Evolutionary conservation across 2,113 vertebrate genomes (phyloP).

Genomic region (Stegostoma tigrinum): DNA sequence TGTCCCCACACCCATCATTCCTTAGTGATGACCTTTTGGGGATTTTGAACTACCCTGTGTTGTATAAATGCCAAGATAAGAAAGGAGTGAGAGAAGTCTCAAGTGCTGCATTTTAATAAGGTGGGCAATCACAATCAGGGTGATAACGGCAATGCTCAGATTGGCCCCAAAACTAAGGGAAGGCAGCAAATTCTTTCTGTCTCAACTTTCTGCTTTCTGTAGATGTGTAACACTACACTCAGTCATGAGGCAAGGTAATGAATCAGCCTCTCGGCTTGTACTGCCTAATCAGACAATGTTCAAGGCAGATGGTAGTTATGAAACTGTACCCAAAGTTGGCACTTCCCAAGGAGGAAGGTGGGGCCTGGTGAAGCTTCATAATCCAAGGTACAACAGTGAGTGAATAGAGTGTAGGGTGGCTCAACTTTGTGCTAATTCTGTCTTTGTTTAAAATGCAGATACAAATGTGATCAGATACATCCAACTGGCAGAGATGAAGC

Average conservation of each 20-base stretch:
- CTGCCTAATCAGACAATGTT: neutral
- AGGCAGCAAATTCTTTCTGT: neutral
- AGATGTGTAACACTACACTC: neutral
- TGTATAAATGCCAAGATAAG: neutral
- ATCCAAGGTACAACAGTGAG: neutral
- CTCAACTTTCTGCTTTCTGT: neutral
- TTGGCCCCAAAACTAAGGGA: neutral
- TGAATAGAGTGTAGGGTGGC: neutral
- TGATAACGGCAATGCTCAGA: too few relatives aligned
- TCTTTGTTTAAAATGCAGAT: constrained; percentile 59
- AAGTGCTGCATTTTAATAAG: neutral
- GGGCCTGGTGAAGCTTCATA: neutral
- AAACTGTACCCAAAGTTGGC: neutral
- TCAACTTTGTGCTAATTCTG: neutral
- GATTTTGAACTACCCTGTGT: neutral
- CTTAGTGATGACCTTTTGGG: neutral
- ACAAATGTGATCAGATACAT: constrained; percentile 97
- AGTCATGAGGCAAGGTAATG: neutral
- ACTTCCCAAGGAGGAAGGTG: neutral
- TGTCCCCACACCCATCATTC: neutral
- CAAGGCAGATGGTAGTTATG: neutral
- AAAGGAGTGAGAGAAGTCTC: neutral
- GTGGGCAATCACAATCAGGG: neutral
- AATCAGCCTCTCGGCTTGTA: neutral
- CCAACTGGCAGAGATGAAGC: constrained; percentile 98